A percentile compares a stretch with the other conserved stretches of the same genome.
phyloP scores from a whole-genome alignment of 1,140 invertebrate genomes.

The Aphaenogaster floridana region DNA sequence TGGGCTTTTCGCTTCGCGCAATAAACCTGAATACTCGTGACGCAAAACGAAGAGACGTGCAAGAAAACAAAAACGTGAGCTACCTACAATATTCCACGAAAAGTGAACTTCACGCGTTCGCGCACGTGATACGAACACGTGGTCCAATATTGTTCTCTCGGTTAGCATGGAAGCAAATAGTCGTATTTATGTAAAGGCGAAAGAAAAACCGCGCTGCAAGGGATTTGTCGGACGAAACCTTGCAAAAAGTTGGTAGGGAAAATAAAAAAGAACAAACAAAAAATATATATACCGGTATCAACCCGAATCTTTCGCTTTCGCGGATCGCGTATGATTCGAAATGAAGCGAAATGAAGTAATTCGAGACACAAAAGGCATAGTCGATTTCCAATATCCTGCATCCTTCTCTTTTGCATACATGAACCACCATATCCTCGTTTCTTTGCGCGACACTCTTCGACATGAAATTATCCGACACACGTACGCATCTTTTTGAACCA shows the following conservation, averaged over 20 bases:
- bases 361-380: not conserved
- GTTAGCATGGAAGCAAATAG: not conserved
- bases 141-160: constrained; percentile 31
- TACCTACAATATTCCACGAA: constrained; percentile 47
- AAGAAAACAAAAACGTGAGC: constrained; percentile 40
- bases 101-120: constrained; percentile 15
- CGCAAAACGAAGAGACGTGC: constrained; percentile 21
- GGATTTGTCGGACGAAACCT: not conserved
- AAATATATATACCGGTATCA: constrained; percentile 19
- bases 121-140: constrained; percentile 46
- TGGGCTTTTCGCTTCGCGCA: constrained; percentile 4
- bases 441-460: not conserved
- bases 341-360: constrained; percentile 14
- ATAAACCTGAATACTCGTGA: constrained; percentile 33
- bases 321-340: not conserved
- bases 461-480: constrained; percentile 46
- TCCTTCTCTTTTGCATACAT: not conserved
- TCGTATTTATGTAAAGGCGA: constrained; percentile 46
- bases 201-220: constrained; percentile 10
- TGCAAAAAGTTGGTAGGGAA: not conserved
- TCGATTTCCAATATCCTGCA: not conserved
- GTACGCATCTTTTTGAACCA: constrained; percentile 51
- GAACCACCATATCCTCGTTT: not conserved
- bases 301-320: not conserved
- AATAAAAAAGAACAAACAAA: not conserved